Percentiles rank a stretch among this genome's conserved stretches.
Conservation (phyloP, 2,888 invertebrate genomes). For the Clanis bilineata region DNA sequence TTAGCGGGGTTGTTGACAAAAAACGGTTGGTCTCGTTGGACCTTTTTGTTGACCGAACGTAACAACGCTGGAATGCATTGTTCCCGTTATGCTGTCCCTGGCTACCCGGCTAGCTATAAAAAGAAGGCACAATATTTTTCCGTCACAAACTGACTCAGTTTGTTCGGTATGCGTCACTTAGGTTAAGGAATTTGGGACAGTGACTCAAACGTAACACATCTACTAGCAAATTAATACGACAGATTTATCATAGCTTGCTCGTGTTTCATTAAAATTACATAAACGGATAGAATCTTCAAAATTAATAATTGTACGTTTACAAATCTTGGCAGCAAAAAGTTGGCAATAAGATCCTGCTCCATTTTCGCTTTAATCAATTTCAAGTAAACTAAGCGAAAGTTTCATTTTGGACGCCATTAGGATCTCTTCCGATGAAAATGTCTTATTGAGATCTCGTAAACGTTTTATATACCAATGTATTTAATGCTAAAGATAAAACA, state of each 20-base stretch:
- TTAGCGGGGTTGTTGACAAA: constrained; percentile 76
- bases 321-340: constrained; percentile 23
- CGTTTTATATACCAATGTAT: constrained; percentile 27
- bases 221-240: not conserved
- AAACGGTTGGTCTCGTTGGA: constrained; percentile 66
- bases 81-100: constrained; percentile 63
- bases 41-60: constrained; percentile 73
- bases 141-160: constrained; percentile 52
- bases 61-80: constrained; percentile 76
- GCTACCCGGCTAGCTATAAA: constrained; percentile 53
- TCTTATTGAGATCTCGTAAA: constrained; percentile 33
- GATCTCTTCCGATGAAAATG: constrained; percentile 28
- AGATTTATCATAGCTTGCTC: not conserved
- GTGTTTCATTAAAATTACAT: not conserved
- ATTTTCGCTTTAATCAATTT: constrained; percentile 57
- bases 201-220: constrained; percentile 40
- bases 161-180: constrained; percentile 47
- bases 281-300: not conserved
- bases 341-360: constrained; percentile 36
- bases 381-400: constrained; percentile 48
- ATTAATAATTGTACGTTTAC: not conserved
- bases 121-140: constrained; percentile 53
- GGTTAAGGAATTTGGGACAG: constrained; percentile 44
- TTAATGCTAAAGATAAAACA: constrained; percentile 27
- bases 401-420: constrained; percentile 58